Evolutionary conservation across 1,140 invertebrate genomes (phyloP).

Genomic region (Brachionus angularis): DNA sequence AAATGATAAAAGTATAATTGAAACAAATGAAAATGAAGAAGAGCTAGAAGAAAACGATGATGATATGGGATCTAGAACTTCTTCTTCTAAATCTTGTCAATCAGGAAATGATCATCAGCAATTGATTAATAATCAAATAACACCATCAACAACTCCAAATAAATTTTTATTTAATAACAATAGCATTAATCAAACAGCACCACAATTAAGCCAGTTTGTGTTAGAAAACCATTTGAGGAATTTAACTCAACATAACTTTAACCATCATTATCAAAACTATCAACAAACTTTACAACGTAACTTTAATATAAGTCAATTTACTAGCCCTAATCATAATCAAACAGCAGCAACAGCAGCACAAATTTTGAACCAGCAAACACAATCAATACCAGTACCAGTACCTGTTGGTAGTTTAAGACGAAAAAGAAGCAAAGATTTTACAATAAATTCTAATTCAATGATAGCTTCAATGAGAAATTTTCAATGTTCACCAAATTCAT

Average conservation of each 20-base stretch:
- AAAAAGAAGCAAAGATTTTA: conserved; percentile 25
- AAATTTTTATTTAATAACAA: conserved; percentile 17
- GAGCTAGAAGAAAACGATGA: conserved; percentile 20
- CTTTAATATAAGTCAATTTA: background rate
- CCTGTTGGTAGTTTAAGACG: background rate
- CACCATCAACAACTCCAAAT: conserved; percentile 2
- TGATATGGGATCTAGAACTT: conserved; percentile 26
- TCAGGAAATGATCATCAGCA: conserved; percentile 1
- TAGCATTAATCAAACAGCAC: background rate
- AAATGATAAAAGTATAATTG: too few species aligned
- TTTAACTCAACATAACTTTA: conserved; percentile 36
- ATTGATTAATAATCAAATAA: conserved; percentile 7
- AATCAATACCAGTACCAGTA: background rate
- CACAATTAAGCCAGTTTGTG: conserved; percentile 17
- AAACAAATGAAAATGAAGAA: background rate
- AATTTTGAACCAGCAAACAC: background rate
- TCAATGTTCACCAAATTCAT: conserved; percentile 17
- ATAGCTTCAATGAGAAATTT: conserved; percentile 31
- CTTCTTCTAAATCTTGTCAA: conserved; percentile 8
- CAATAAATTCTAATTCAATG: conserved; percentile 4
- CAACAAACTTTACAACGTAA: conserved; percentile 25
- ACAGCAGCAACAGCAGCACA: conserved; percentile 16
- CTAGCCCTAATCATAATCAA: background rate
- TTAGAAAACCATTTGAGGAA: conserved; percentile 37
- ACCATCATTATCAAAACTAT: conserved; percentile 25